These are phyloP conservation scores for Mellivora capensis DNA, from an alignment of 2,113 vertebrate genomes.

Conservation along the genomic window DNA sequence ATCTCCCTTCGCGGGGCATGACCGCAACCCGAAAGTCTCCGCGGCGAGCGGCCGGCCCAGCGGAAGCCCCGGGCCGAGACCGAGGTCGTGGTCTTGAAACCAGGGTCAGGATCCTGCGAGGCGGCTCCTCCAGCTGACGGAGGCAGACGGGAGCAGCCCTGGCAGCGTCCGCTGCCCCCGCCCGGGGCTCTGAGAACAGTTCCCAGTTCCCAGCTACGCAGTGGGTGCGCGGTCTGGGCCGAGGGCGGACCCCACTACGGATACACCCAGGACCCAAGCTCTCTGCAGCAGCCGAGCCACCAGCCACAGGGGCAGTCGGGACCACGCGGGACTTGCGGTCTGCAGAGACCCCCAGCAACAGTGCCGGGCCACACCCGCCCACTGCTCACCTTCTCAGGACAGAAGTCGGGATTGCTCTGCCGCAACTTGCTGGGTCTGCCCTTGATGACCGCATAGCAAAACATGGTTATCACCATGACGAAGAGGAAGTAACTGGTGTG, in stretches of 20 bases:
- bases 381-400: conserved; percentile 91
- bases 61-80: neutral
- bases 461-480: conserved; percentile 99
- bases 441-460: conserved; percentile 99
- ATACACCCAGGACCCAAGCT: neutral
- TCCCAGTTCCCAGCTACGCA: neutral
- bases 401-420: conserved; percentile 93
- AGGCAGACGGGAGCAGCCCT: neutral
- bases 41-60: neutral
- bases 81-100: neutral
- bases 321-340: neutral
- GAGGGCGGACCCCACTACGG: neutral
- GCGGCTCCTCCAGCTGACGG: neutral
- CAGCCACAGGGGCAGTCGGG: neutral
- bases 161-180: neutral
- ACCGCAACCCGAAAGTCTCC: neutral
- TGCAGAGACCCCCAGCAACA: neutral
- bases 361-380: neutral
- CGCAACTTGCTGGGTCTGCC: conserved; percentile 96
- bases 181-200: neutral
- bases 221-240: neutral
- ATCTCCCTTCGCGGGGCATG: neutral
- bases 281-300: neutral
- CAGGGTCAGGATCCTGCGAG: neutral
- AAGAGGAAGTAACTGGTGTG: conserved; percentile 99